Base-by-base conservation (phyloP, 1,140 invertebrate species). In the Anthonomus grandis region DNA sequence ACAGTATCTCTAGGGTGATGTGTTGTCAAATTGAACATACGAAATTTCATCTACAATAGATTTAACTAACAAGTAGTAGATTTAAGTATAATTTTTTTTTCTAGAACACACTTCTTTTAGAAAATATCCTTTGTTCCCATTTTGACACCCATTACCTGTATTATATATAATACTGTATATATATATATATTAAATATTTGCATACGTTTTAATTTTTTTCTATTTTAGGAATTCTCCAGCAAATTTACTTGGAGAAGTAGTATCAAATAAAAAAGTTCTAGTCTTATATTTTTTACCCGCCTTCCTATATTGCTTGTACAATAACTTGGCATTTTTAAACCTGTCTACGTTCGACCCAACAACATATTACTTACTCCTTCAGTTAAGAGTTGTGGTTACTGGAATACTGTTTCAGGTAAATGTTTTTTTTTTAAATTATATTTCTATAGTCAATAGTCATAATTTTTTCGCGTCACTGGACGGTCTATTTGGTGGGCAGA, bases 321-420 rank as follows among this genome's bases (percentile, higher is more conserved):
- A 98, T 71, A 97, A 97, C 77, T 79, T 98, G 63, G 84, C 92
- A 9, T 98, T 95, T 77, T 80, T 91, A 17, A 97, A 96, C 78
- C 76, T 97, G 57, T 85, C 88, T 15, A 83, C 81, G 18, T 97
- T 95, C 78, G 94, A 97, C 73, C 93, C 94, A 4, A 96, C 94
- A 6, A 95, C 93, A 6, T 97, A 98, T 70, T 95, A 90, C 73
- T 76, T 97, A 19, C 76, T 97, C n/a, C 77, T 98, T 5, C 94
- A 98, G 76, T 83, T 97, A 47, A 78, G 95, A 66, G 93, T 97
- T 21, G 91, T 97, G 19, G 78, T 97, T 1, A 97, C 93, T 25
- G 94, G 92, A 45, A 77, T 97, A 57, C 78, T 96, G 22, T 97
- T 95, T 78, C 93, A 96, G 83, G 91, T 94, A 80, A 68, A 65